A percentile compares a stretch with the other conserved stretches of the same genome.
phyloP scores from a whole-genome alignment of 2,888 invertebrate species.

The Galerucella nymphaeae region DNA sequence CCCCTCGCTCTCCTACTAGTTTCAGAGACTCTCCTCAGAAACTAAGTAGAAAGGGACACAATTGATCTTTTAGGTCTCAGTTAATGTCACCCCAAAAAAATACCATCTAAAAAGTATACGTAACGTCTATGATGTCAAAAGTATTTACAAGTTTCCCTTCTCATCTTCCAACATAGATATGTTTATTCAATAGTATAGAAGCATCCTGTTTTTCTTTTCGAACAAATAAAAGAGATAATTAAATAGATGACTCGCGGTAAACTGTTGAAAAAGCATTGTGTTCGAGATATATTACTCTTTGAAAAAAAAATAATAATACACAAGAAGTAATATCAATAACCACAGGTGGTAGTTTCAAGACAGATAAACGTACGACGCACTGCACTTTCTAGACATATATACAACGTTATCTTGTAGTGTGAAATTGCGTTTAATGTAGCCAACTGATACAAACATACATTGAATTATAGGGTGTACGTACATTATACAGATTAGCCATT shows the following conservation, averaged over 20 bases:
- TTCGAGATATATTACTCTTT: not conserved
- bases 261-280: not conserved
- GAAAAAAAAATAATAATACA: not conserved
- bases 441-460: constrained; percentile 31
- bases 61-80: too few species aligned
- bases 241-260: constrained; percentile 2
- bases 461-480: constrained; percentile 27
- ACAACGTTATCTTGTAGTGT: constrained; percentile 8
- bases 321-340: not conserved
- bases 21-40: too few species aligned
- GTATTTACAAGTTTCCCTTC: too few species aligned
- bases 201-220: not conserved
- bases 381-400: not conserved
- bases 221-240: not conserved
- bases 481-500: constrained; percentile 33
- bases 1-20: too few species aligned
- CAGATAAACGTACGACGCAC: not conserved
- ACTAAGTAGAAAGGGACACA: too few species aligned
- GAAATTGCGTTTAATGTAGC: constrained; percentile 28
- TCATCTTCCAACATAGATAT: too few species aligned
- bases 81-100: too few species aligned
- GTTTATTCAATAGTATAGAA: too few species aligned
- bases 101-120: too few species aligned
- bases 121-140: too few species aligned
- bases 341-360: constrained; percentile 5